Base-by-base conservation (phyloP, 2,797 vertebrate species). In the Parambassis ranga region DNA sequence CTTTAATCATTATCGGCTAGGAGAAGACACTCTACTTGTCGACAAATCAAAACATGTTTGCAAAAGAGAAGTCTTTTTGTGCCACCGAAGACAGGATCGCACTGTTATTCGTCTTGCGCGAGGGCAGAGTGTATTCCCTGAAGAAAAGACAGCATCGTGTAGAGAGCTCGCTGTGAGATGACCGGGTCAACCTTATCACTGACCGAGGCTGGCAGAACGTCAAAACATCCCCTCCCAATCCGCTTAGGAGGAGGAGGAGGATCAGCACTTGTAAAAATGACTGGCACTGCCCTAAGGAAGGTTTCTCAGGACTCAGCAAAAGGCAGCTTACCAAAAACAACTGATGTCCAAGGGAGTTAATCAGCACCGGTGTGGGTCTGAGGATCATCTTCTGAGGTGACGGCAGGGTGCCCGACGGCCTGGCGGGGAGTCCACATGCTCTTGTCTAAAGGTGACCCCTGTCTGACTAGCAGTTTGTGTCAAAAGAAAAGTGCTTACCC, bases 141-240 rank as follows among this genome's bases (percentile, higher is more conserved):
- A 68, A 79, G 62, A 74, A 74, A 79, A 68, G 65, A 36, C 52
- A 41, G 65, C 39, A 67, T 46, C 72, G 72, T 67, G 61, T 59
- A 3, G 74, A 30, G n/a, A 43, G 71, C 79, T 66, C 48, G 66
- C 82, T 81, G 76, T 33, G 81, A 78, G 61, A 52, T 72, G 83
- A 87, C 83, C 71, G 50, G 86, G 84, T 87, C 84, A 75, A 65
- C 41, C 81, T 86, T 88, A 88, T 89, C 87, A 50, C 73, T 77
- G 71, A 81, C 83, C 70, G 9, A 52, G 27, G 48, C 66, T 72
- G 77, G 75, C 55, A 53, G 61, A 74, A 69, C 28, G 77, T 85
- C 83, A 82, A 81, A 80, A 84, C 65, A 63, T 41, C 36, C 51
- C 52, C 31, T 48, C 70, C 36, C 71, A 79, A 87, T 88, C 87